A percentile compares a stretch with the other conserved stretches of the same genome.
Conservation (phyloP, 2,113 vertebrate genomes). For the Hydrochoerus hydrochaeris region DNA sequence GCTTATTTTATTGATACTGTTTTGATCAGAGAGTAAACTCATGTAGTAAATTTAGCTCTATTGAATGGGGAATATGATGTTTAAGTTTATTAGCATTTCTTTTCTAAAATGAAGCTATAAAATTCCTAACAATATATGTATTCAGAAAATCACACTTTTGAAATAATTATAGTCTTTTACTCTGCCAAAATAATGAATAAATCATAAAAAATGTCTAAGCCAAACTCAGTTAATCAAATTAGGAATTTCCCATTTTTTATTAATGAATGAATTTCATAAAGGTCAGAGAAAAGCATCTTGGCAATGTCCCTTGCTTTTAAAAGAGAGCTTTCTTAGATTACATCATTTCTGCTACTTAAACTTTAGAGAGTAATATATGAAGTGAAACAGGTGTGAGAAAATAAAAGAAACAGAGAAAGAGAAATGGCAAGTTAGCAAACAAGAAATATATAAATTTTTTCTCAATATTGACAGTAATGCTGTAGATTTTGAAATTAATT, state of each 20-base stretch:
- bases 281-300: neutral
- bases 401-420: neutral
- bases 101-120: neutral
- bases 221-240: neutral
- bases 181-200: neutral
- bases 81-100: neutral
- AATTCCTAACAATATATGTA: neutral
- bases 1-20: neutral
- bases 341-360: neutral
- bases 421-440: neutral
- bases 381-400: neutral
- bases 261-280: neutral
- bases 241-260: neutral
- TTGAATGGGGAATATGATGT: neutral
- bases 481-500: neutral
- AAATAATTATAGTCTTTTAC: neutral
- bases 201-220: neutral
- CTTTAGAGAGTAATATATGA: constrained; percentile 1
- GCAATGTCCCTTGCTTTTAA: neutral
- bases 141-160: neutral
- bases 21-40: neutral
- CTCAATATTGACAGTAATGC: neutral
- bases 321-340: neutral
- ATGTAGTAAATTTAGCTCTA: neutral
- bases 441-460: neutral